Evolutionary conservation across 2,888 invertebrate genomes (phyloP).

Genomic region (Drosophila mulleri): DNA sequence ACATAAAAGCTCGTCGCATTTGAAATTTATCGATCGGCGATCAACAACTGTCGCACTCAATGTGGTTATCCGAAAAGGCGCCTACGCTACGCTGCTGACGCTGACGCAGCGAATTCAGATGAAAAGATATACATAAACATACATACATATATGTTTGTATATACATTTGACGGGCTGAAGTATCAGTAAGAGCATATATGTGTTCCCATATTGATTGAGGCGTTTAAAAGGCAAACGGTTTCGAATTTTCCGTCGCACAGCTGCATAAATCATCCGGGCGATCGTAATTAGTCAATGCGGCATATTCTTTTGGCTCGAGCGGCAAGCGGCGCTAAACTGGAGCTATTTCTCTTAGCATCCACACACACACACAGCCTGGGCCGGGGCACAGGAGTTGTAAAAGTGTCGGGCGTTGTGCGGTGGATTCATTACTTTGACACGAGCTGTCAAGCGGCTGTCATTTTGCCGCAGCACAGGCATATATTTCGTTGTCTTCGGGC

Average conservation of each 20-base stretch:
- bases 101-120: slow-evolving; percentile 50
- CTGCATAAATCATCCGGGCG: slow-evolving; percentile 78
- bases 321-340: slow-evolving; percentile 73
- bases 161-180: slow-evolving; percentile 1
- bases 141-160: neutral
- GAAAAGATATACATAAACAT: neutral
- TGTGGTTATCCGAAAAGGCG: slow-evolving; percentile 21
- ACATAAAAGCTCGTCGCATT: slow-evolving; percentile 35
- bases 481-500: slow-evolving; percentile 51
- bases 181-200: slow-evolving; percentile 8
- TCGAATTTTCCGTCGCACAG: slow-evolving; percentile 57
- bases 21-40: slow-evolving; percentile 57
- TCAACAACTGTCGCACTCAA: slow-evolving; percentile 55
- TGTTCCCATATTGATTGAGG: slow-evolving; percentile 64
- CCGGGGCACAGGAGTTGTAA: slow-evolving; percentile 61
- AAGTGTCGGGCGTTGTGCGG: slow-evolving; percentile 82
- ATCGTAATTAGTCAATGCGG: slow-evolving; percentile 80
- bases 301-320: slow-evolving; percentile 50
- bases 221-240: slow-evolving; percentile 64
- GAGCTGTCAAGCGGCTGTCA: slow-evolving; percentile 83
- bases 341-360: slow-evolving; percentile 76
- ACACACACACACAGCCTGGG: slow-evolving; percentile 13
- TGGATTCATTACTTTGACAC: slow-evolving; percentile 85
- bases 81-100: slow-evolving; percentile 43
- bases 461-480: slow-evolving; percentile 75